Percentiles rank a stretch among this genome's conserved stretches.
Conservation (phyloP, 1,140 invertebrate species). For the Drosophila kurseongensis region DNA sequence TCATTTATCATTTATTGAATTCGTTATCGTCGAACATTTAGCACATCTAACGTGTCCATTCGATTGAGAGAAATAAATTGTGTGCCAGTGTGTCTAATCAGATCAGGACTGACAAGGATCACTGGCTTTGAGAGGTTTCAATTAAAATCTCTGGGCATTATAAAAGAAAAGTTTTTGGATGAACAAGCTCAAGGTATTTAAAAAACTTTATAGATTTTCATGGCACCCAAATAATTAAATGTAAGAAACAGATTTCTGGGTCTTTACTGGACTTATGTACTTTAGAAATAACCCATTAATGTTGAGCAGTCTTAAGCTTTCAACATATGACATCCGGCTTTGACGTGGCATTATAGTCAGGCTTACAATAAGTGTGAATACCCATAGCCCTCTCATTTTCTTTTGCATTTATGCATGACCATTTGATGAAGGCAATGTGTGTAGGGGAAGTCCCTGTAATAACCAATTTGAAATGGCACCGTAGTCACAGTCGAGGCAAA, state of each 20-base stretch:
- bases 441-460: slow-evolving; percentile 52
- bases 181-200: no score
- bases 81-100: slow-evolving; percentile 29
- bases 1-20: slow-evolving; percentile 75
- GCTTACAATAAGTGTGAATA: slow-evolving; percentile 24
- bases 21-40: slow-evolving; percentile 41
- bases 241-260: no score
- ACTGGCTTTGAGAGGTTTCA: not conserved
- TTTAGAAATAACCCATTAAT: not conserved
- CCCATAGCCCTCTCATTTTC: slow-evolving; percentile 2
- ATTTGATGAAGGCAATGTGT: slow-evolving; percentile 26
- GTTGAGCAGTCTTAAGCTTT: not conserved
- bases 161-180: not conserved
- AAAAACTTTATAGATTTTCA: no score
- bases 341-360: slow-evolving; percentile 20
- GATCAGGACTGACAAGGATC: slow-evolving; percentile 26
- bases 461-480: slow-evolving; percentile 76
- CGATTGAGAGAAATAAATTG: slow-evolving; percentile 73
- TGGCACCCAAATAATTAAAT: no score
- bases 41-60: slow-evolving; percentile 50
- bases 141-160: not conserved
- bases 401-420: slow-evolving; percentile 57
- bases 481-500: slow-evolving; percentile 34
- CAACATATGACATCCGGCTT: slow-evolving; percentile 6
- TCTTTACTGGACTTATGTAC: not conserved